phyloP scores from a whole-genome alignment of 2,113 vertebrate species.

The Camarhynchus parvulus region DNA sequence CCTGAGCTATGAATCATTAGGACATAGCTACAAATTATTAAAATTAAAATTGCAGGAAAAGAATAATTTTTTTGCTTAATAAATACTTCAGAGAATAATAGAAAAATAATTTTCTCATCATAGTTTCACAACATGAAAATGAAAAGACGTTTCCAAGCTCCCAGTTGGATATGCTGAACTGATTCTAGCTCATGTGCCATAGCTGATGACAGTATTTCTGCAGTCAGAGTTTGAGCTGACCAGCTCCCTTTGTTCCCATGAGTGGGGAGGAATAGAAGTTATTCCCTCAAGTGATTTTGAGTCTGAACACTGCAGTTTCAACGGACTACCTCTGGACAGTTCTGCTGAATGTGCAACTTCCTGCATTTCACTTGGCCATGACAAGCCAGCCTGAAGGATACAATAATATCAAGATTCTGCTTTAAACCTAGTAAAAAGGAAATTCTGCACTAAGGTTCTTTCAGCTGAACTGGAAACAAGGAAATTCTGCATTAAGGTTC shows the following conservation, averaged over 20 bases:
- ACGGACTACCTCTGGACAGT: background rate
- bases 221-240: background rate
- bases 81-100: background rate
- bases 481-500: background rate
- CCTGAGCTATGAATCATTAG: background rate
- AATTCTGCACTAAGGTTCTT: background rate
- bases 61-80: background rate
- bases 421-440: background rate
- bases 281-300: background rate
- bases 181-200: background rate
- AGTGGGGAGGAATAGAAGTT: background rate
- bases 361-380: background rate
- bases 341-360: background rate
- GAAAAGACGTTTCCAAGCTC: background rate
- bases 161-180: background rate
- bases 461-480: background rate
- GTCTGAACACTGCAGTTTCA: background rate
- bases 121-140: background rate
- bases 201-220: background rate
- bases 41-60: background rate
- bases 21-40: background rate
- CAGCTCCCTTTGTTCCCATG: background rate
- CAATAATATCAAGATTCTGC: background rate
- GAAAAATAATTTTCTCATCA: background rate
- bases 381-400: background rate